Base-by-base conservation (phyloP, 2,888 invertebrate species). In the Torymus aiolomorphi region DNA sequence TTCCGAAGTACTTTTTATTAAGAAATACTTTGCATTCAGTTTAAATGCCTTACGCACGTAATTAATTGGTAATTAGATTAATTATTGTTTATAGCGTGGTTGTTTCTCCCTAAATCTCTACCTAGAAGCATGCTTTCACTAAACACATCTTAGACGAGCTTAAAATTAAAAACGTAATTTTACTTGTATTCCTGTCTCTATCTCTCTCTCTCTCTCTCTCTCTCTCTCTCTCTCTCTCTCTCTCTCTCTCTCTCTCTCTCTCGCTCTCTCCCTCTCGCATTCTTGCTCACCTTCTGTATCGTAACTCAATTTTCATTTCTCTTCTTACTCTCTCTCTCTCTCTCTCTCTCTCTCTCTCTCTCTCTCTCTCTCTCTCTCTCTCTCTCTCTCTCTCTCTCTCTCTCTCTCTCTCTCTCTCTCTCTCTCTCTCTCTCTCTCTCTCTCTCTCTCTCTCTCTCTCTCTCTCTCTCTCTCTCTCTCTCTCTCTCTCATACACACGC, bases 1-100 rank as follows among this genome's bases (percentile, higher is more conserved):
- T 89, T 89, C 86, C 87, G 87, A 87, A 89, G 87, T 89, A 90
- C 87, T 88, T 90, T 86, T 90, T 90, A 90, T 90, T 90, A 90
- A 90, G 90, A 90, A 90, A 90, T 90, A 90, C 89, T 90, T 89
- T 89, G 90, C 90, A 90, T 89, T 90, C 72, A 72, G 67, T 80
- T 66, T 89, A 89, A 90, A 90, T 90, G 89, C 89, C 89, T 89
- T 90, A 90, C 88, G 86, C 86, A 87, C 86, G 85, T 88, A 88
- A 88, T 89, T 89, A 87, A 87, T 81, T 87, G 86, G 87, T 89
- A 89, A 87, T 89, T 89, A 89, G 88, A 87, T 87, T 90, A 88
- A 89, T 89, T 89, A 89, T 90, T 89, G 89, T 89, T 84, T 89
- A 89, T 90, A 90, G 89, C 89, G 86, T 88, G 88, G 86, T 82